Evolutionary conservation across 1,140 invertebrate genomes (phyloP), one percentile per base, ranked within the genome.

Genomic region (Laupala kohalensis): DNA sequence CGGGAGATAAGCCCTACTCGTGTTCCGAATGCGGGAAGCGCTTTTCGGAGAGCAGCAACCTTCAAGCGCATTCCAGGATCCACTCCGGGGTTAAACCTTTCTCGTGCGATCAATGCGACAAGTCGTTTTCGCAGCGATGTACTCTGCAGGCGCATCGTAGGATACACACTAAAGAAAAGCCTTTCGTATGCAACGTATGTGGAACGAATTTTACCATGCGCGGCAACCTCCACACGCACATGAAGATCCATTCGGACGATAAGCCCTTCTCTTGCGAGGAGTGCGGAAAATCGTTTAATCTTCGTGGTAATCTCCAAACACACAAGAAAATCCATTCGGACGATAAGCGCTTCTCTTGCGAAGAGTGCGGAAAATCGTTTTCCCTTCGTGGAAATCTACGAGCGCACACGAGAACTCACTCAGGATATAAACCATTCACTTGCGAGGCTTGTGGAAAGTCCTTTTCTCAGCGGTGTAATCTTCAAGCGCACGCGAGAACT

Each of bases 1-100:
- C 80, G 5, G 85, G 82, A 68, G 81, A 84, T 72, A 82, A 82
- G 70, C 81, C 82, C 0, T 84, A 84, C 74, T 74, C 76, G 6
- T 87, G 86, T 78, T 26, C 74, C 1, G 81, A 84, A 71, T 94
- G 92, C 79, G 85, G 89, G 13, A 88, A 92, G 77, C 83, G 87
- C 6, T 94, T 95, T 79, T 90, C 89, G 0, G 92, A 94, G 79
- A 86, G 90, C 12, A 90, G 89, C 53, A 86, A 85, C 53, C 81
- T 92, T n/a, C 85, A 90, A 71, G 90, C 90, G 24, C 91, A 92
- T 80, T 86, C 90, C 73, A 82, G 90, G 75, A 87, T 88, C 75
- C 90, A 92, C 80, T 91, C 89, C 26, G 91, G 91, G 9, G 88
- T 91, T 76, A 84, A 89, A 74, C 91, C 91, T 0, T 92, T 91